Base-by-base conservation (phyloP, 2,113 vertebrate genomes). In the Paedocypris sp. region DNA sequence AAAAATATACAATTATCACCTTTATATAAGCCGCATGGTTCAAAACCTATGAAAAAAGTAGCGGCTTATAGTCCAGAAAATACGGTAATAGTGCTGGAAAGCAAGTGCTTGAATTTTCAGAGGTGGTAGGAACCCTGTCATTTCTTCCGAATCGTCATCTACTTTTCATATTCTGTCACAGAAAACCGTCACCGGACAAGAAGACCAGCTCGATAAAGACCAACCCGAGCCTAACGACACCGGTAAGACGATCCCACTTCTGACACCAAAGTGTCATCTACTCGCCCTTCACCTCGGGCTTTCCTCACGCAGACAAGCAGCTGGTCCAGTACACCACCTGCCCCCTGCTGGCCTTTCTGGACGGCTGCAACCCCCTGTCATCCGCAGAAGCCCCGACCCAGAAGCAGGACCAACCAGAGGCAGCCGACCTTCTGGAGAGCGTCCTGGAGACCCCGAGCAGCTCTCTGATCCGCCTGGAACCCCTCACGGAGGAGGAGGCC, bases 311-410 rank as follows among this genome's bases (percentile, higher is more conserved):
- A 93, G 94, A 91, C 58, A 94, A 93, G 61, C 94, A 93, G 69
- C 77, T 98, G 72, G 87, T 97, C 74, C 93, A 98, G 77, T 97
- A 94, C 69, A 96, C 91, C 1, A 83, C 86, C 0, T 93, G 88
- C 66, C 93, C 94, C 32, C 85, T 97, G 63, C 78, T 96, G 67
- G 89, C 91, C 38, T 88, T 94, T 73, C 80, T 98, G 0, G 94
- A 97, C 15, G 90, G 92, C 52, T 91, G 79, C 72, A 67, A 82
- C 11, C 63, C 82, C 45, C 72, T 84, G 0, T 15, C 76, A 4
- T n/a, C 66, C 1, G 2, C 31, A 10, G 64, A 53, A 4, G 12
- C 38, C 19, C 57, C 31, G 22, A 8, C 46, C 10, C 56, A 51
- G 26, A 49, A 33, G 41, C 54, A 11, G 12, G 69, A 12, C 1